phyloP scores from a whole-genome alignment of 2,797 vertebrate species.

The Rhabdomys pumilio region DNA sequence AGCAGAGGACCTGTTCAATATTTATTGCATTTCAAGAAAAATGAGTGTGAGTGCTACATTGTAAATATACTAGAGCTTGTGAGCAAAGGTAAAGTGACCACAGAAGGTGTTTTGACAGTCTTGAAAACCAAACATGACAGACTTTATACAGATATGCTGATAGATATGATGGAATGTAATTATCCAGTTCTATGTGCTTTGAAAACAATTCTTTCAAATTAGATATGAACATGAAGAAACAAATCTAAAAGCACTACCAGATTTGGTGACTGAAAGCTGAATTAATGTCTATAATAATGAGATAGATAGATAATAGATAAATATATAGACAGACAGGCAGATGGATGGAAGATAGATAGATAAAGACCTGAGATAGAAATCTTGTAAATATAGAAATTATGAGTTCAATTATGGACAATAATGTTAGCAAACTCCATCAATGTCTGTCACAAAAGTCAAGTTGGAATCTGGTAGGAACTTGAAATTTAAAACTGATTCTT shows the following conservation, averaged over 20 bases:
- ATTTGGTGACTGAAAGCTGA: not conserved
- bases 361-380: not conserved
- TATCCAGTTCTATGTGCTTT: not conserved
- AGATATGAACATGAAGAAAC: not conserved
- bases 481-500: not conserved
- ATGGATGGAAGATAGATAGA: not conserved
- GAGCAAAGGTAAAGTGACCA: not conserved
- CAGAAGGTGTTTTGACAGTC: not conserved
- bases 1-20: not conserved
- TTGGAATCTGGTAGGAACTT: not conserved
- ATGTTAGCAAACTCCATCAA: not conserved
- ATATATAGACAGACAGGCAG: not conserved
- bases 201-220: not conserved
- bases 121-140: not conserved
- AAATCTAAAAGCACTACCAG: not conserved
- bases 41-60: not conserved
- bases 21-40: not conserved
- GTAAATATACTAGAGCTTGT: not conserved
- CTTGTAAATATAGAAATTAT: not conserved
- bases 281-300: not conserved
- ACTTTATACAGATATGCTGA: accelerated
- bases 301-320: not conserved
- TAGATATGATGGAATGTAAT: not conserved
- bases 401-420: not conserved
- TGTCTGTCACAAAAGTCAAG: not conserved